A percentile compares a stretch with the other conserved stretches of the same genome.
These are phyloP conservation scores for Oryzias javanicus DNA, from an alignment of 2,113 vertebrate genomes.

Conservation along the genomic window DNA sequence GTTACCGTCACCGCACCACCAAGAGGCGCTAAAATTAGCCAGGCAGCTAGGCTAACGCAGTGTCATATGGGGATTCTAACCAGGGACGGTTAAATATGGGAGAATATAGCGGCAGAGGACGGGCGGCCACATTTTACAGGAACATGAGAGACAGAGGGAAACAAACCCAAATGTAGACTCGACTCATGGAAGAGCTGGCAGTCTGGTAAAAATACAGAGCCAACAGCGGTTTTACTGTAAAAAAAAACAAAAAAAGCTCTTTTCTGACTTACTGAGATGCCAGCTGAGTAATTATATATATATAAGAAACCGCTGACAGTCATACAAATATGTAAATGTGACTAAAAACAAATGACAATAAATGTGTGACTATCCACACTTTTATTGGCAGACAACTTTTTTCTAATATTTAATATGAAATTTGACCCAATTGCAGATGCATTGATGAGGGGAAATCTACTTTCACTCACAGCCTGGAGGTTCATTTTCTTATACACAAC, in stretches of 20 bases:
- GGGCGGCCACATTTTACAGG: constrained; percentile 57
- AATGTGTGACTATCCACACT: too few species aligned
- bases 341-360: too few species aligned
- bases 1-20: constrained; percentile 61
- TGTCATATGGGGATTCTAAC: constrained; percentile 57
- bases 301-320: not conserved
- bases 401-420: too few species aligned
- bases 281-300: constrained; percentile 15
- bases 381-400: too few species aligned
- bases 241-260: too few species aligned
- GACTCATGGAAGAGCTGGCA: constrained; percentile 36
- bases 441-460: too few species aligned
- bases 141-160: not conserved
- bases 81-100: constrained; percentile 57
- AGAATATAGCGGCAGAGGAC: constrained; percentile 33
- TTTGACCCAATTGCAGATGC: too few species aligned
- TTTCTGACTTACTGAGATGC: constrained; percentile 4
- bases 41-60: constrained; percentile 43
- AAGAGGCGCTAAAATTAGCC: constrained; percentile 72
- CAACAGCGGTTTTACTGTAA: not conserved
- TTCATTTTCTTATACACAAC: too few species aligned
- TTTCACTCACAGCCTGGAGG: too few species aligned
- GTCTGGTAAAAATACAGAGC: constrained; percentile 46
- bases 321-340: too few species aligned
- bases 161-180: constrained; percentile 42